Evolutionary conservation across 2,888 invertebrate species (phyloP), one percentile per base, ranked within the genome.

Genomic region (Busseola fusca): DNA sequence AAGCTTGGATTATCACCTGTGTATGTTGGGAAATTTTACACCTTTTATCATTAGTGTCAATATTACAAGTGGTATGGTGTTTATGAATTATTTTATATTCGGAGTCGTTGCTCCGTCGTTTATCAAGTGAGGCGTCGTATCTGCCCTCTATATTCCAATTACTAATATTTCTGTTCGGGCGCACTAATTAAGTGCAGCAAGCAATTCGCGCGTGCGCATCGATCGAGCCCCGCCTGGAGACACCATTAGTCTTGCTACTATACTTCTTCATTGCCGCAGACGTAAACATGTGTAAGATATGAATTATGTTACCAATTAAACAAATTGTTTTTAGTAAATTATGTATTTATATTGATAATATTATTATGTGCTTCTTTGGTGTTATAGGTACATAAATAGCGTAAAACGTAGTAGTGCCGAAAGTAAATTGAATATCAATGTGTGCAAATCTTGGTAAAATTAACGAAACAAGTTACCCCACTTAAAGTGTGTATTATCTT

Each of bases 141-240:
- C 82, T 76, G 77, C 79, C 84, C 87, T 89, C 92, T 93, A 92
- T 91, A 94, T 93, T 91, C 91, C 89, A 90, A 91, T 93, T 90
- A 91, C 90, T 92, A 93, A 94, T 94, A 94, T 92, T 91, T 93
- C 92, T 91, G 91, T 91, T 90, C 89, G 89, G 88, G 86, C 82
- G 87, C 88, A 90, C 92, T 94, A 94, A 95, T 94, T 94, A 94
- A 94, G 90, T 88, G 89, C 87, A 87, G 93, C 91, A 91, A 91
- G 91, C 91, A 93, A 93, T 93, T 92, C 91, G 89, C 92, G 90
- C 91, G 89, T 93, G 93, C 91, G 91, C 93, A 92, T 90, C 90
- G 91, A 91, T 90, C 89, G 87, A 84, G 84, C 77, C 86, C 84
- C 88, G 95, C 95, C 94, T 82, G 91, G 84, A 93, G 95, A 91